These are phyloP conservation scores for Myotis myotis DNA, from an alignment of 2,797 vertebrate genomes.

Conservation along the genomic window DNA sequence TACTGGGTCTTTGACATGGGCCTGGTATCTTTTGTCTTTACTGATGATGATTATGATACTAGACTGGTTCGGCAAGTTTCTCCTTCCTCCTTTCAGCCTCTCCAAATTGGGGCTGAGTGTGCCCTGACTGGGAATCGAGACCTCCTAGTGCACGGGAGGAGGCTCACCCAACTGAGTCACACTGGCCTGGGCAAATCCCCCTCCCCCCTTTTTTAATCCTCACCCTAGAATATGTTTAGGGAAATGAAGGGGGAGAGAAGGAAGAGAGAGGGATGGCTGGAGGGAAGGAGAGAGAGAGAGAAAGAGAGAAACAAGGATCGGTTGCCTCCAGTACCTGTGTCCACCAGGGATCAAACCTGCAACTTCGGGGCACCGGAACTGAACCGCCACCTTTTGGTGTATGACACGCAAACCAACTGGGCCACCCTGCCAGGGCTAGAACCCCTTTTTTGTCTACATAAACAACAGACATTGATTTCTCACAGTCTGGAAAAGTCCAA, in stretches of 20 bases:
- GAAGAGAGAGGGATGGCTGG: background rate
- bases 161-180: background rate
- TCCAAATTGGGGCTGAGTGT: background rate
- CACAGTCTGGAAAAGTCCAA: background rate
- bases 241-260: background rate
- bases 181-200: background rate
- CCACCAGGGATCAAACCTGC: background rate
- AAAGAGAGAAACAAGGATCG: background rate
- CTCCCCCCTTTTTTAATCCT: background rate
- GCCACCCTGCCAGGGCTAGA: background rate
- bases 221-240: background rate
- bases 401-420: background rate
- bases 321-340: background rate
- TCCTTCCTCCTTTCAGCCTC: background rate
- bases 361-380: background rate
- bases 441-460: background rate
- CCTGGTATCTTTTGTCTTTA: background rate
- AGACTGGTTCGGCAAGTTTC: background rate
- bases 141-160: background rate
- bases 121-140: background rate
- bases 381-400: background rate
- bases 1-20: background rate
- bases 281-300: background rate
- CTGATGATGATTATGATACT: background rate
- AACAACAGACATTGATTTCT: background rate